A percentile compares a stretch with the other conserved stretches of the same genome.
phyloP scores from a whole-genome alignment of 2,888 invertebrate species.

The Schizotus pectinicornis region DNA sequence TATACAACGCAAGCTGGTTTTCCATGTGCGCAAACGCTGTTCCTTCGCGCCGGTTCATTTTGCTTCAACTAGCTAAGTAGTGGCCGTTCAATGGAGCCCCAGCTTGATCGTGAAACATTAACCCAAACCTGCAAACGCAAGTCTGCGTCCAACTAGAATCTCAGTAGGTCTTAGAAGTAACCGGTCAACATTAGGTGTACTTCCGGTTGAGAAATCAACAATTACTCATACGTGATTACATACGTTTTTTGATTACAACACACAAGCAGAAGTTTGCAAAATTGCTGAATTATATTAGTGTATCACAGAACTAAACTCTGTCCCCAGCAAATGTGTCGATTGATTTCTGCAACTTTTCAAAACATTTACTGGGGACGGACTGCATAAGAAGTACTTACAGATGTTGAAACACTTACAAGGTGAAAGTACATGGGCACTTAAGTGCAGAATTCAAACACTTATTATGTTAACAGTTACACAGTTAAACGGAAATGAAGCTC shows the following conservation, averaged over 20 bases:
- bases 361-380: background rate
- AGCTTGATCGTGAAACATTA: too few species aligned
- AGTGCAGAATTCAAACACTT: constrained; percentile 21
- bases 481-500: constrained; percentile 17
- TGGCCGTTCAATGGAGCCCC: background rate
- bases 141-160: too few species aligned
- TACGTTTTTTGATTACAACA: constrained; percentile 7
- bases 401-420: constrained; percentile 20
- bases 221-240: background rate
- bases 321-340: background rate
- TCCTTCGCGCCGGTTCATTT: background rate
- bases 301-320: constrained; percentile 32
- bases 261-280: constrained; percentile 22
- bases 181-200: too few species aligned
- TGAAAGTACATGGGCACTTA: constrained; percentile 21
- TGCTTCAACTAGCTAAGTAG: background rate
- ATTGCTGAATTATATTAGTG: constrained; percentile 27
- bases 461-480: constrained; percentile 10
- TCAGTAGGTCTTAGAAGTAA: too few species aligned
- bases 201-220: background rate
- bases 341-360: background rate
- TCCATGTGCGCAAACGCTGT: background rate
- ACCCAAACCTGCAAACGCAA: too few species aligned
- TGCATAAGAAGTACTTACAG: constrained; percentile 21
- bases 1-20: constrained; percentile 11